phyloP scores from a whole-genome alignment of 1,140 invertebrate genomes.

The Drosophila eugracilis region DNA sequence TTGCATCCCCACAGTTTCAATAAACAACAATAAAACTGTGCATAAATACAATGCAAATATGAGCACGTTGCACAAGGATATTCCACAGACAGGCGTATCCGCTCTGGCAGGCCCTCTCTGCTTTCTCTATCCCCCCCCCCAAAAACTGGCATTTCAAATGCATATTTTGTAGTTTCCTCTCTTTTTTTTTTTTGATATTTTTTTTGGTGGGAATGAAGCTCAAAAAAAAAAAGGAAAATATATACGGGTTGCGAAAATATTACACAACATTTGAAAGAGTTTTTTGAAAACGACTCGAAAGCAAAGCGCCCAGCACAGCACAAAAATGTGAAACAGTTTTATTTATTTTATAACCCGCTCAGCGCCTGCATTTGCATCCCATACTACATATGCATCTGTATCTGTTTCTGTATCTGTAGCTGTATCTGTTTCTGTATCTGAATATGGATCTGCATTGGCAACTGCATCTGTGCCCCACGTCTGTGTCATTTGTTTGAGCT shows the following conservation, averaged over 20 bases:
- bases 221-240: slow-evolving; percentile 8
- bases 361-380: slow-evolving; percentile 19
- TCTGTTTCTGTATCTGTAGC: slow-evolving; percentile 14
- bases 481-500: slow-evolving; percentile 48
- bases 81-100: slow-evolving; percentile 36
- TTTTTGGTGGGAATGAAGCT: too few relatives aligned
- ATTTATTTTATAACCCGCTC: slow-evolving; percentile 49
- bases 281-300: slow-evolving; percentile 58
- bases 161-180: slow-evolving; percentile 26
- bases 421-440: slow-evolving; percentile 23
- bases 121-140: too few relatives aligned
- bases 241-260: slow-evolving; percentile 67
- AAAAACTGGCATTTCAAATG: slow-evolving; percentile 36
- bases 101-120: too few relatives aligned
- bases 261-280: slow-evolving; percentile 60
- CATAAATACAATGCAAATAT: slow-evolving; percentile 72
- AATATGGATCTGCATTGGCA: slow-evolving; percentile 38
- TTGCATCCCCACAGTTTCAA: slow-evolving; percentile 42
- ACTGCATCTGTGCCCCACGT: slow-evolving; percentile 26
- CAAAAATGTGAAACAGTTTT: slow-evolving; percentile 56
- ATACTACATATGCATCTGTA: slow-evolving; percentile 2
- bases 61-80: slow-evolving; percentile 39
- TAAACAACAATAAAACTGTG: slow-evolving; percentile 71
- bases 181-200: background rate
- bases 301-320: slow-evolving; percentile 33